Conservation (phyloP, 2,113 vertebrate species). For the Glaucomys volans region DNA sequence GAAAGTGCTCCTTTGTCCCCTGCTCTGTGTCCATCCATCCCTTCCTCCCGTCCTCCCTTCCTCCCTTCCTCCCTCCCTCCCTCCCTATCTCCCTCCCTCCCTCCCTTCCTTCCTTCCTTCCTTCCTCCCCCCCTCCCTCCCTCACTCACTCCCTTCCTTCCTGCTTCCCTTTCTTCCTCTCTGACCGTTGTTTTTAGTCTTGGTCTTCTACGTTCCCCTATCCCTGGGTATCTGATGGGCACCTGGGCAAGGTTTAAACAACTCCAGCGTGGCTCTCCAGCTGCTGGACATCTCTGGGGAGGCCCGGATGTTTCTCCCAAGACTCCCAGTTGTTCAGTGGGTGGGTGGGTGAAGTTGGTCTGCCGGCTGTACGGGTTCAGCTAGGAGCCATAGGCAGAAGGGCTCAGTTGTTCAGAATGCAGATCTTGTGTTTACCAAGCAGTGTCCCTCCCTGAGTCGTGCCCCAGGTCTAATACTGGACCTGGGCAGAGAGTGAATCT, state of each 20-base stretch:
- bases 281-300: neutral
- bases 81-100: rapidly evolving
- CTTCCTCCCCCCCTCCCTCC: neutral
- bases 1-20: neutral
- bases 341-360: neutral
- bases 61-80: neutral
- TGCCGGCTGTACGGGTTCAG: no score
- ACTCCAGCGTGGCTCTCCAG: neutral
- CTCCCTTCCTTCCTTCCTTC: neutral
- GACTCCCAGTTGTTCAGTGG: neutral
- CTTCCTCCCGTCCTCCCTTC: neutral
- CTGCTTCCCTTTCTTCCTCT: neutral
- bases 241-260: neutral
- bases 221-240: neutral
- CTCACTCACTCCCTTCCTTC: rapidly evolving
- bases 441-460: neutral
- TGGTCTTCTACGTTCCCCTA: neutral
- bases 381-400: neutral
- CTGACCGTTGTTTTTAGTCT: neutral
- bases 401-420: neutral
- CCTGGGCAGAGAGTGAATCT: neutral
- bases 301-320: neutral
- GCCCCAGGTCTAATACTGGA: neutral
- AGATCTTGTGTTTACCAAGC: neutral
- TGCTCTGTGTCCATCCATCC: neutral